phyloP scores from a whole-genome alignment of 2,113 vertebrate species.

The Eidolon helvum region DNA sequence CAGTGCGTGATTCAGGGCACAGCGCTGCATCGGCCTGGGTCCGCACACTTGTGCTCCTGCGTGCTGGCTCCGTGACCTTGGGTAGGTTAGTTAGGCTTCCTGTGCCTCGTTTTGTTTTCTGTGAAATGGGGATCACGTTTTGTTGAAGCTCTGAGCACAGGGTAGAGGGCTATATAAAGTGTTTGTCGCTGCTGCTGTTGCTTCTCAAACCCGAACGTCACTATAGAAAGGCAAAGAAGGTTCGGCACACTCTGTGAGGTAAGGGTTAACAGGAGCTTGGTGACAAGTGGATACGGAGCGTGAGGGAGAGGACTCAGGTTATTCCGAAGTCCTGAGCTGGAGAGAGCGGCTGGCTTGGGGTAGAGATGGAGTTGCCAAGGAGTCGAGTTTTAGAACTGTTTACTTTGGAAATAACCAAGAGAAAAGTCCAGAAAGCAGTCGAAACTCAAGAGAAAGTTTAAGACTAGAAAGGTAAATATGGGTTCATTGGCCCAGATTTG shows the following conservation, averaged over 20 bases:
- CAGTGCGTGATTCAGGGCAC: background rate
- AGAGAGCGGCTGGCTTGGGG: background rate
- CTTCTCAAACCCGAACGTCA: background rate
- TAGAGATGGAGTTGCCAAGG: background rate
- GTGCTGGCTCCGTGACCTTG: background rate
- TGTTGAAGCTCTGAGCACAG: background rate
- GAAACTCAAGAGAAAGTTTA: background rate
- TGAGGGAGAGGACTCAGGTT: background rate
- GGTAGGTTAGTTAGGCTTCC: background rate
- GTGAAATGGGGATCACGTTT: background rate
- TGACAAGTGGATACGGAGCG: background rate
- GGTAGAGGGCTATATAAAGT: background rate
- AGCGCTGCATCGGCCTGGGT: background rate
- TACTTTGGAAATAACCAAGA: background rate
- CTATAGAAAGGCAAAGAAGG: background rate
- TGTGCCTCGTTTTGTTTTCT: background rate
- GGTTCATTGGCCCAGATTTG: background rate
- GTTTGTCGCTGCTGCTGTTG: background rate
- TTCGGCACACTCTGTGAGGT: background rate
- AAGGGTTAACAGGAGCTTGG: background rate
- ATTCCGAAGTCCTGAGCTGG: background rate
- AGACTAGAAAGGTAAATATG: background rate
- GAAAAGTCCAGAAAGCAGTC: background rate
- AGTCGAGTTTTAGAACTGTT: background rate
- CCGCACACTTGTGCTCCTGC: background rate